Base-by-base conservation (phyloP, 2,113 vertebrate genomes). In the Hippocampus abdominalis region DNA sequence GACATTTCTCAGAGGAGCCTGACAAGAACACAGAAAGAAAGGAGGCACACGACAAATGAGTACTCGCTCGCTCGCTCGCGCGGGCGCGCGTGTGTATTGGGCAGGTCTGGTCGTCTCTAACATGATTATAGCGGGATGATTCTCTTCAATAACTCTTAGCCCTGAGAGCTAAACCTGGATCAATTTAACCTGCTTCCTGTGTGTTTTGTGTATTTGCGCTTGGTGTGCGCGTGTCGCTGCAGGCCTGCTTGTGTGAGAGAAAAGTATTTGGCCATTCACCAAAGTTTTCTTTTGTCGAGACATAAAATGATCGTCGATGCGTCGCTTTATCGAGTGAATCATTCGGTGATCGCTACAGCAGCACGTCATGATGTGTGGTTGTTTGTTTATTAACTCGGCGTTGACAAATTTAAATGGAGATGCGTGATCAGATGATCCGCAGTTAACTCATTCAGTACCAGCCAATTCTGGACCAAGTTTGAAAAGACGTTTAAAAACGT, bases 81-180 rank as follows among this genome's bases (percentile, higher is more conserved):
- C 42, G 12, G 42, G 4, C 64, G 54, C 54, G 21, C 71, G 71
- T 74, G 81, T 81, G 82, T 82, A 84, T 81, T 88, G 83, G 84
- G 83, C 84, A 88, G 86, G 89, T 91, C 90, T 91, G 84, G 82
- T 87, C 86, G 86, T 84, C 89, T 83, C 86, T 92, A 92, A 92
- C 90, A 89, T 77, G 87, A 93, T 93, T 93, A 93, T 70, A 83
- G 87, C 84, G 83, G 88, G 86, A 91, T 91, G 89, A 92, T 91
- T 89, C 86, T 90, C 89, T 88, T 91, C 92, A 93, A 93, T 93
- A 93, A 92, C 91, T 92, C 91, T 93, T 93, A 92, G 90, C 86
- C 90, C 88, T 87, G 86, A 90, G 88, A 93, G 91, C 89, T 93
- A 90, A 92, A 90, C 86, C 88, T 90, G 88, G 87, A 92, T 92